Conservation (phyloP, 2,888 invertebrate genomes). For the Thymelicus lineola region DNA sequence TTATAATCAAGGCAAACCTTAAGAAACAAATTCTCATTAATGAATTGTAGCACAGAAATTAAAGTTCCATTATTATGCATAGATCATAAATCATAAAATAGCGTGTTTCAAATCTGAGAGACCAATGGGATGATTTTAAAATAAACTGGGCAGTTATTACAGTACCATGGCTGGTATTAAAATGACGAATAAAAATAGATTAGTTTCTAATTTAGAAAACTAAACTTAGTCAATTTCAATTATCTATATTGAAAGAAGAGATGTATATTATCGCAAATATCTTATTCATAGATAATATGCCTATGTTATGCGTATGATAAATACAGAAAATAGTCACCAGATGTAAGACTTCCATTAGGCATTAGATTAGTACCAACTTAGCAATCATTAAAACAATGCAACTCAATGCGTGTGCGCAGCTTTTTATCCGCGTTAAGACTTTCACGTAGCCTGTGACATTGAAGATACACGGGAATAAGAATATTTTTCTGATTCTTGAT, state of each 20-base stretch:
- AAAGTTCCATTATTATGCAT: no score
- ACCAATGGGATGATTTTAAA: slow-evolving; percentile 12
- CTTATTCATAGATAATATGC: background rate
- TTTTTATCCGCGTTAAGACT: slow-evolving; percentile 9
- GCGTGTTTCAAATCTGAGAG: background rate
- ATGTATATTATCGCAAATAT: background rate
- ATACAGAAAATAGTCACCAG: background rate
- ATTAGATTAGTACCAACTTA: background rate
- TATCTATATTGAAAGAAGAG: background rate
- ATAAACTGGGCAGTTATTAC: background rate
- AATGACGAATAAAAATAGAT: background rate
- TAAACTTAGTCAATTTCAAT: background rate
- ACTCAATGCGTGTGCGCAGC: slow-evolving; percentile 15
- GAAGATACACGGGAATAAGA: background rate
- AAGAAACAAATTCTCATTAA: no score
- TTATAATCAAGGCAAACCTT: no score
- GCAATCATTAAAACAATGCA: slow-evolving; percentile 11
- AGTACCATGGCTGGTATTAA: no score
- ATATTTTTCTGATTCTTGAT: background rate
- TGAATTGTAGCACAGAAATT: no score
- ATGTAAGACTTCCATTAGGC: background rate
- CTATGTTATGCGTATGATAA: no score
- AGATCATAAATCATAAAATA: background rate
- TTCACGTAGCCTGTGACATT: slow-evolving; percentile 6
- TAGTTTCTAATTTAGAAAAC: background rate